Evolutionary conservation across 2,797 vertebrate species (phyloP).

Genomic region (Scolopax bukidnonensis): DNA sequence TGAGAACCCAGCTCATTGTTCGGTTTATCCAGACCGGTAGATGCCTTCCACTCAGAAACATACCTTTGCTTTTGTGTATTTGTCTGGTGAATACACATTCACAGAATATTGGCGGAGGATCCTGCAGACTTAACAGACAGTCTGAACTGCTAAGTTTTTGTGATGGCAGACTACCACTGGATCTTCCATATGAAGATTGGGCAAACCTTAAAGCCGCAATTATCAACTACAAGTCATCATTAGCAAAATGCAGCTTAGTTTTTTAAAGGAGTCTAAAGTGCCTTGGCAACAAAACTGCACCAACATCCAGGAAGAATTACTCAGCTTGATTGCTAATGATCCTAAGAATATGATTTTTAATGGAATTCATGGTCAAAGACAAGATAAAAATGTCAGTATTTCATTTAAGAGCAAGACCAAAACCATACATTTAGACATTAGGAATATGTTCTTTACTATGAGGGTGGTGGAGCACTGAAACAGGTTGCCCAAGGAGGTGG

Average conservation of each 20-base stretch:
- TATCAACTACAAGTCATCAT: background rate
- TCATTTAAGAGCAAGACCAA: background rate
- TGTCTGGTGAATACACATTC: background rate
- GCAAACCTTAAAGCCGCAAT: background rate
- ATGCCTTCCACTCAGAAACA: no score
- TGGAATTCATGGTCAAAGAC: background rate
- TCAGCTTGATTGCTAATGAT: background rate
- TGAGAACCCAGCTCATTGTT: background rate
- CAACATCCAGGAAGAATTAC: background rate
- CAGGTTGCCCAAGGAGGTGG: no score
- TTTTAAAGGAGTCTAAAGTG: background rate
- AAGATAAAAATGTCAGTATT: background rate
- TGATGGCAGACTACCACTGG: background rate
- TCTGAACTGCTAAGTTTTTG: background rate
- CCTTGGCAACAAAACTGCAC: background rate
- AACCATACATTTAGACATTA: background rate
- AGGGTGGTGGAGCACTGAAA: no score
- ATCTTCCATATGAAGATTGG: background rate
- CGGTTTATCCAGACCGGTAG: background rate
- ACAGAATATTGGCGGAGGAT: background rate
- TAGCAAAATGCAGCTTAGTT: background rate
- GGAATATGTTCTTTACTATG: no score
- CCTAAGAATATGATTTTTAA: background rate
- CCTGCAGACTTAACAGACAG: background rate
- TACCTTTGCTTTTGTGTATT: background rate